These are phyloP conservation scores for Yasuhikotakia modesta DNA, from an alignment of 2,797 vertebrate genomes.

Conservation along the genomic window DNA sequence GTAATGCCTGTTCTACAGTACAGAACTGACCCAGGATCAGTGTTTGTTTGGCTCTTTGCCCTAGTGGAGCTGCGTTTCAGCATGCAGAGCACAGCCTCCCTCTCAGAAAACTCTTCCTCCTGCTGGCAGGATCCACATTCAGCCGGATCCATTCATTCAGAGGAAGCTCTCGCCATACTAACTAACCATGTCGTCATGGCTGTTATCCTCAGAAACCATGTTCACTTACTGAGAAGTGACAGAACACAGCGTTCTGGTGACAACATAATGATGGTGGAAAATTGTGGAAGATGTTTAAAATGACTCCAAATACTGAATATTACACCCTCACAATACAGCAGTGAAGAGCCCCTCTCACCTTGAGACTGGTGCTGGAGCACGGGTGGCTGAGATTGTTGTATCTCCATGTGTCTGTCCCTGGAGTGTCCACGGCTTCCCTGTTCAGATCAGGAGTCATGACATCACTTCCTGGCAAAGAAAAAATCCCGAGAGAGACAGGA, in stretches of 20 bases:
- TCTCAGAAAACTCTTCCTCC: constrained; percentile 42
- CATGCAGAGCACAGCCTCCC: constrained; percentile 64
- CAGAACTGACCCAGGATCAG: constrained; percentile 42
- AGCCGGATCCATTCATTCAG: constrained; percentile 25
- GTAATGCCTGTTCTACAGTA: constrained; percentile 5
- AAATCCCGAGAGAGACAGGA: constrained; percentile 91
- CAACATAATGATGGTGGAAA: not conserved
- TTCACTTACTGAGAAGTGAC: not conserved
- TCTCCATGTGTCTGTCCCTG: constrained; percentile 88
- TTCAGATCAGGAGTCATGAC: constrained; percentile 83
- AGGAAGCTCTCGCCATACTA: constrained; percentile 20
- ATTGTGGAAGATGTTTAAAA: not conserved
- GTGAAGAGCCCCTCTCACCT: constrained; percentile 74
- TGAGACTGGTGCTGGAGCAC: constrained; percentile 89
- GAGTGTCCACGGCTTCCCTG: constrained; percentile 80
- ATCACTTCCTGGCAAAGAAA: constrained; percentile 85
- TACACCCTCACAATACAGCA: not conserved
- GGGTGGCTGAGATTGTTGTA: constrained; percentile 89
- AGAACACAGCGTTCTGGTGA: not conserved
- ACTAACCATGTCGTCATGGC: constrained; percentile 34
- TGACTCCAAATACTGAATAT: not conserved
- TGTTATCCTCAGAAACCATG: constrained; percentile 6
- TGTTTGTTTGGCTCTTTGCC: constrained; percentile 68
- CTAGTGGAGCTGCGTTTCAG: constrained; percentile 62
- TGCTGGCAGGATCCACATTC: constrained; percentile 41